Conservation (phyloP, 2,113 vertebrate genomes). For the Engraulis encrasicolus region DNA sequence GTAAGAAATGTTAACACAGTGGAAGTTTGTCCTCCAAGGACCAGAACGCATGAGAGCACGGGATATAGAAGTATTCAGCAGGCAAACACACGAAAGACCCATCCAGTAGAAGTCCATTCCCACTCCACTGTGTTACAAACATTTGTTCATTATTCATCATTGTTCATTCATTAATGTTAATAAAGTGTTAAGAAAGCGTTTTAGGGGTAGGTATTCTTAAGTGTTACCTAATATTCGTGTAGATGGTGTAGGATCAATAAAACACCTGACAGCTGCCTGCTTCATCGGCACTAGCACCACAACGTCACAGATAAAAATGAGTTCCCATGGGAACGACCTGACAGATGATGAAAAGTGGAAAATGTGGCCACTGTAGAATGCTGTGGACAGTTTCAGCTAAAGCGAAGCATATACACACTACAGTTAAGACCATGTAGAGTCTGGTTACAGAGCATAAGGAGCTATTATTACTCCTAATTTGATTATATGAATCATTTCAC, state of each 20-base stretch:
- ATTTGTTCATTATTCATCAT: too few relatives aligned
- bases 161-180: too few relatives aligned
- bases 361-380: not conserved
- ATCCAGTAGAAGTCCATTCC: too few relatives aligned
- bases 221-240: not conserved
- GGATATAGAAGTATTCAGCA: too few relatives aligned
- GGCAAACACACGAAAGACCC: too few relatives aligned
- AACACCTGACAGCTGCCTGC: not conserved
- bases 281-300: not conserved
- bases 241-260: not conserved
- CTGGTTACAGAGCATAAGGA: not conserved
- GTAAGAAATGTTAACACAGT: too few relatives aligned
- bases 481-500: slow-evolving; percentile 8
- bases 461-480: not conserved
- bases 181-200: too few relatives aligned
- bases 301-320: not conserved
- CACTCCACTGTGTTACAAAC: too few relatives aligned
- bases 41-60: too few relatives aligned
- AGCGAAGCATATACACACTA: not conserved
- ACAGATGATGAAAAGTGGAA: not conserved
- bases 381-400: not conserved
- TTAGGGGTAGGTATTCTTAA: too few relatives aligned
- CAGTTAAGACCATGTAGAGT: not conserved
- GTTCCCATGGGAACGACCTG: not conserved
- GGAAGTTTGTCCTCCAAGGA: too few relatives aligned